Base-by-base conservation (phyloP, 2,113 vertebrate species). In the Vicugna pacos region DNA sequence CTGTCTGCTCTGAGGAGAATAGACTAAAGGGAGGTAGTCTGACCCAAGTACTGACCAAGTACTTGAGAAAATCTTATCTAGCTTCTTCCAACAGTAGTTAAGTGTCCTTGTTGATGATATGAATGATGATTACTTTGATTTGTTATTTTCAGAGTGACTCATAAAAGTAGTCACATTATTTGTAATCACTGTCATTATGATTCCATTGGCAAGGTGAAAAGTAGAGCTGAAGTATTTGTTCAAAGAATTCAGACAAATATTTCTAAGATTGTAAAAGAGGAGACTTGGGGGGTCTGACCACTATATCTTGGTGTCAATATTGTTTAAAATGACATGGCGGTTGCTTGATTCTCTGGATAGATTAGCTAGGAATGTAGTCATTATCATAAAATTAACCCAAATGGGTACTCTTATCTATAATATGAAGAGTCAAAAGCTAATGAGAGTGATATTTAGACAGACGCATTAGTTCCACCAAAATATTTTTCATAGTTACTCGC, bases 151-250 rank as follows among this genome's bases (percentile, higher is more conserved):
- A 91, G 56, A 83, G 42, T 88, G 84, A 93, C 82, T 96, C 91
- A 91, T 89, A 69, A 50, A 96, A 91, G 26, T 83, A 96, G 72
- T 82, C 67, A 72, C 6, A 85, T 92, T 93, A 94, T 90, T 97
- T 94, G 56, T 88, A 89, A 81, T 88, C 60, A 70, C 10, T 26
- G 16, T 87, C 46, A 91, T 91, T 89, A 32, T 80, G 56, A 77
- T 77, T 75, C 89, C 64, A 89, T 52, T 58, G 67, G 38, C 67
- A 89, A 92, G 75, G 8, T 46, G 5, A 87, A 81, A 81, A 85
- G 50, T 38, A 52, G 10, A 60, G 4, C 56, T 52, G 72, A 94
- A 94, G n/a, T 54, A 73, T 79, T 83, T 80, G 26, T 91, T 94
- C 20, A 32, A 54, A 76, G 26, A 93, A 86, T 54, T 81, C 58